A percentile compares a stretch with the other conserved stretches of the same genome.
Conservation (phyloP, 2,888 invertebrate species). For the Cyclophora punctaria region DNA sequence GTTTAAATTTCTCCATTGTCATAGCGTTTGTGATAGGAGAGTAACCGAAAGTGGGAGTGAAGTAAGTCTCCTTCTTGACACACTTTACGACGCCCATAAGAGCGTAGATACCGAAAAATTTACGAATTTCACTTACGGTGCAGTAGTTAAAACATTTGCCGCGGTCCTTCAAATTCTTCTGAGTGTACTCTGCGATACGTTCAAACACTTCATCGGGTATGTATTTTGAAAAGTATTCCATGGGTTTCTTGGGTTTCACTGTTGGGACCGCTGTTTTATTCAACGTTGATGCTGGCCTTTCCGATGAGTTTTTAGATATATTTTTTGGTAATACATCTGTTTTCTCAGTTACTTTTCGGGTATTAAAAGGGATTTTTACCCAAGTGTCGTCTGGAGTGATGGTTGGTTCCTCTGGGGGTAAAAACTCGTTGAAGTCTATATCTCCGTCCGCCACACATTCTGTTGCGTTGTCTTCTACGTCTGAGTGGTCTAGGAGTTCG, state of each 20-base stretch:
- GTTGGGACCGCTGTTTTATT: background rate
- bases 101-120: conserved; percentile 11
- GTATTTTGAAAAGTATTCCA: conserved; percentile 10
- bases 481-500: conserved; percentile 19
- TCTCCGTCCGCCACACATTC: background rate
- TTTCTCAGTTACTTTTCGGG: conserved; percentile 4
- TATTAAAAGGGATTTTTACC: conserved; percentile 6
- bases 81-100: conserved; percentile 12
- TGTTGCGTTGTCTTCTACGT: conserved; percentile 9
- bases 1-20: conserved; percentile 11
- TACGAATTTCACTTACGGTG: conserved; percentile 4
- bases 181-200: conserved; percentile 8
- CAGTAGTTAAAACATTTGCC: conserved; percentile 6
- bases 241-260: conserved; percentile 5
- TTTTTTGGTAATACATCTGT: conserved; percentile 1
- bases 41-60: conserved; percentile 9
- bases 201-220: conserved; percentile 13
- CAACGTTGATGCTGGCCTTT: background rate
- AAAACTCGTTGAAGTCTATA: conserved; percentile 9
- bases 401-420: conserved; percentile 2
- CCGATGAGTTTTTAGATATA: background rate
- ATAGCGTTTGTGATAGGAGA: conserved; percentile 7
- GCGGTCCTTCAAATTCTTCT: conserved; percentile 2
- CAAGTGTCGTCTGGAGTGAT: conserved; percentile 2
- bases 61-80: conserved; percentile 9